Conservation (phyloP, 2,113 vertebrate genomes). For the Scophthalmus maximus region DNA sequence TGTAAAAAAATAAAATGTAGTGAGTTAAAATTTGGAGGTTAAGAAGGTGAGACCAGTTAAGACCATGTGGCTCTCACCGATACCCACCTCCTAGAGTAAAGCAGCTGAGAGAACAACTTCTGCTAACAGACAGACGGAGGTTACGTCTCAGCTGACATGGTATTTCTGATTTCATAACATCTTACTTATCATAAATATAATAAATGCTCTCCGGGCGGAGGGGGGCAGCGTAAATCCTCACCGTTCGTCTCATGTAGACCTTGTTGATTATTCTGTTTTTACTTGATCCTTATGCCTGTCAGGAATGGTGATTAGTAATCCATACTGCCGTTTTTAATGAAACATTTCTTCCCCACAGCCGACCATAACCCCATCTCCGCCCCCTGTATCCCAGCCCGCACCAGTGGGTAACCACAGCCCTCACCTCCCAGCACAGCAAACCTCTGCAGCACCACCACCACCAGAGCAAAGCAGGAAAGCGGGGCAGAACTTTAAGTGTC, state of each 20-base stretch:
- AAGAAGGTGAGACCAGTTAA: constrained; percentile 82
- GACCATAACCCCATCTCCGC: constrained; percentile 85
- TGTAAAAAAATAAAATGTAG: too few relatives aligned
- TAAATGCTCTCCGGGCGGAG: too few relatives aligned
- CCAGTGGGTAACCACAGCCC: constrained; percentile 84
- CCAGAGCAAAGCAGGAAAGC: constrained; percentile 90
- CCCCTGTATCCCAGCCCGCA: constrained; percentile 79
- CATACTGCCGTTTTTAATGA: neutral
- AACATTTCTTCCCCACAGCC: constrained; percentile 60
- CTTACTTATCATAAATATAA: neutral
- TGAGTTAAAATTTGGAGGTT: constrained; percentile 69
- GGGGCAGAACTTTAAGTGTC: constrained; percentile 99
- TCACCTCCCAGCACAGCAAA: constrained; percentile 84
- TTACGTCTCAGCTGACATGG: constrained; percentile 80
- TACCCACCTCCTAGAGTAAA: constrained; percentile 84
- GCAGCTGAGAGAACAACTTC: constrained; percentile 78
- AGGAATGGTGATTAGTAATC: too few relatives aligned
- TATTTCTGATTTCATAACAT: fast-evolving
- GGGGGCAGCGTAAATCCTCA: neutral
- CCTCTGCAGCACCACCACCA: constrained; percentile 76
- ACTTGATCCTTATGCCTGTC: neutral
- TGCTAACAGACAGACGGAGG: constrained; percentile 55
- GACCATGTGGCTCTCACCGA: constrained; percentile 80
- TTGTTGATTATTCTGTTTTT: neutral
- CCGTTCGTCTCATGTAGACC: too few relatives aligned